Base-by-base conservation (phyloP, 2,113 vertebrate species). In the Indri indri region DNA sequence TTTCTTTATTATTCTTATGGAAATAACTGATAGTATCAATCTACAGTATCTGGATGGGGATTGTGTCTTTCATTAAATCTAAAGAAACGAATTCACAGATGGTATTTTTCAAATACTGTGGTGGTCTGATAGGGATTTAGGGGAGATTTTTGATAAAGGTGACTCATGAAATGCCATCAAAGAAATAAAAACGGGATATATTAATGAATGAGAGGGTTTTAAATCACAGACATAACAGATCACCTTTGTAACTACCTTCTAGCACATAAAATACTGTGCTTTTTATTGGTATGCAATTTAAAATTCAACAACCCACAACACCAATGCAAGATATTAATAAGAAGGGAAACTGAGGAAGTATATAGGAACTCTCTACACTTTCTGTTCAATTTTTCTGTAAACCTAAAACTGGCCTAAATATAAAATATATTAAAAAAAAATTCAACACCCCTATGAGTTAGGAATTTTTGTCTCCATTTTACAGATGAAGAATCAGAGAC, bases 1-100 rank as follows among this genome's bases (percentile, higher is more conserved):
- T 92, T 22, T 86, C 37, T 66, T 71, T 85, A 20, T 84, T 12
- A n/a, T 73, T 71, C 30, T 91, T 50, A 61, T 57, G 34, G 73
- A 88, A 88, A 61, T 40, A 65, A 42, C 70, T 88, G 30, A 45
- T 32, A 47, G 2, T 18, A 59, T 68, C 22, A 52, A 90, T 83
- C 54, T 57, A 42, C 9, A 73, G 17, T 93, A 25, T 61, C 52
- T 88, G 32, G 70, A 40, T 88, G 20, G 65, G 1, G 6, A 71
- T 47, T 22, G 2, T 76, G 14, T 52, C 54, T 95, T 95, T 77
- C 37, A 9, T 83, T 83, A 77, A 87, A 91, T 77, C 25, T 83
- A 91, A 94, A 88, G 83, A 79, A 95, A 83, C 40, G 91, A 82
- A 66, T 82, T 81, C 25, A 32, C 23, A 73, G 83, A 54, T 70